Evolutionary conservation across 1,140 invertebrate species (phyloP), one percentile per base, ranked within the genome.

Genomic region (Drosophila littoralis): DNA sequence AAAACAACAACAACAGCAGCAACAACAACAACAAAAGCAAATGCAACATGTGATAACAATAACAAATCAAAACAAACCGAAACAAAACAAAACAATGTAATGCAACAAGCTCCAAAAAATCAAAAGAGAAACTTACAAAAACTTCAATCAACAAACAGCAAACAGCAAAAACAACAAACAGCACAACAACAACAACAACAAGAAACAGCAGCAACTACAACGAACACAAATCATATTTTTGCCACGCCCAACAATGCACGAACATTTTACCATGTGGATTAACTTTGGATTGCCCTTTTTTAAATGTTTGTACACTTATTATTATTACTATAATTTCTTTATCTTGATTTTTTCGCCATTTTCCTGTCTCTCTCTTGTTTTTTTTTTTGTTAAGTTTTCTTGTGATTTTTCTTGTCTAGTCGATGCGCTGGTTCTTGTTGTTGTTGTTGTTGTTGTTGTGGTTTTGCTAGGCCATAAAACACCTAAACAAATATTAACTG

Each of bases 261-360:
- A 79, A 76, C 76, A 76, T 76, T 79, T 79, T 79, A 79, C 76
- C 63, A 79, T 79, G 76, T 72, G 51, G 72, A 65, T 76, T 72
- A 77, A 79, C 66, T 82, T 65, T 45, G 67, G 68, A 72, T 82
- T 72, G 59, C 65, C 46, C 22, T 63, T 79, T 69, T 72, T 66
- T 50, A 70, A 80, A 81, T 79, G 75, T 75, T 75, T 75, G 63
- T 69, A 75, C 68, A 22, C 12, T 42, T 48, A 33, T 52, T 45
- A 51, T 51, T 51, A 51, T 57, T 45, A 35, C 9, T 40, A 33
- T 45, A 61, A 57, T 65, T 65, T 55, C 28, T 36, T 58, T 58
- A 28, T 5, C 1, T 36, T 61, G 33, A 12, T 32, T 12, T 32
- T 54, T 38, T 2, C 0, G 17, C 8, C n/a, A 15, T 59, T 17